Conservation (phyloP, 2,797 vertebrate species). For the Pelochelys cantorii region DNA sequence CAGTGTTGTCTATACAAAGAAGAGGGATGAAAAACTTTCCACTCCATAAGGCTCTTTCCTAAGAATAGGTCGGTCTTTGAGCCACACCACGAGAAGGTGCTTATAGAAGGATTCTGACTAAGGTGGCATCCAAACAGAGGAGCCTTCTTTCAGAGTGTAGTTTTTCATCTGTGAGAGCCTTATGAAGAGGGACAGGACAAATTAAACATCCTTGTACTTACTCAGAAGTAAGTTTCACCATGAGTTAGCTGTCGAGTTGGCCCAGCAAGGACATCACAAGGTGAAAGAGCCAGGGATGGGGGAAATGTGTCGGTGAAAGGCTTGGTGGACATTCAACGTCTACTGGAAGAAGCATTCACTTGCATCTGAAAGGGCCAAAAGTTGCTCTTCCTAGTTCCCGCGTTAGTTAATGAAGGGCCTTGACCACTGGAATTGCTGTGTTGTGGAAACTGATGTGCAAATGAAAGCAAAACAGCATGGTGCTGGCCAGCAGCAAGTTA, state of each 20-base stretch:
- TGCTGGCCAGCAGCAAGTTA: constrained; percentile 59
- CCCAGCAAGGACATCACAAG: fast-evolving
- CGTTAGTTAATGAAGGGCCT: background rate
- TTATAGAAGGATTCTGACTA: background rate
- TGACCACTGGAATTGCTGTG: background rate
- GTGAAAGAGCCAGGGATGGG: background rate
- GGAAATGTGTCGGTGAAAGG: background rate
- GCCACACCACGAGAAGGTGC: fast-evolving
- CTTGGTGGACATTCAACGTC: background rate
- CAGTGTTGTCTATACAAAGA: background rate
- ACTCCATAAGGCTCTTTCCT: background rate
- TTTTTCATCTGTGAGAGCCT: background rate
- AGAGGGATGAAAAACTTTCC: background rate
- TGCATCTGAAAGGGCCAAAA: background rate
- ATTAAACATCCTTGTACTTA: fast-evolving
- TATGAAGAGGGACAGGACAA: background rate
- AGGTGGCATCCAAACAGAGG: fast-evolving
- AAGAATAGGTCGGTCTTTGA: background rate
- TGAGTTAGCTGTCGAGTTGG: too few species aligned
- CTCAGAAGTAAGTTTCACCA: fast-evolving
- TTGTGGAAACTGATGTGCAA: background rate
- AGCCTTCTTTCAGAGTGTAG: background rate
- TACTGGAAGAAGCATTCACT: background rate
- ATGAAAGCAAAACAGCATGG: background rate
- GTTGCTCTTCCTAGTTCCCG: background rate